Evolutionary conservation across 2,797 vertebrate species (phyloP).

Genomic region (Dermochelys coriacea): DNA sequence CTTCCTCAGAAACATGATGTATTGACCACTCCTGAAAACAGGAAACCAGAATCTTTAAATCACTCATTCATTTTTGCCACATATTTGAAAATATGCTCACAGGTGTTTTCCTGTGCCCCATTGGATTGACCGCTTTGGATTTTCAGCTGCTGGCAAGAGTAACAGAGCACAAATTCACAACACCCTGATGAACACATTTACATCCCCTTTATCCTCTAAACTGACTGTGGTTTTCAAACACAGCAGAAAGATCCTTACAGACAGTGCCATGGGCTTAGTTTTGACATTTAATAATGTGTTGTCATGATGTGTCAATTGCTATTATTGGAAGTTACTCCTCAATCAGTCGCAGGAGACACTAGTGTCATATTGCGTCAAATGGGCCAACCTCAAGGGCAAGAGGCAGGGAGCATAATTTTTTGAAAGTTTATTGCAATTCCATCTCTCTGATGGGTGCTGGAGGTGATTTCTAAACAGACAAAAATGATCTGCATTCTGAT

Average conservation of each 20-base stretch:
- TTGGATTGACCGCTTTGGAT: neutral
- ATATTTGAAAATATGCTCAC: neutral
- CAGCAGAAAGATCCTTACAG: neutral
- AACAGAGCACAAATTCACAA: neutral
- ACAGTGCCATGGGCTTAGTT: conserved; percentile 6
- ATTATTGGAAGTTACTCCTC: conserved; percentile 22
- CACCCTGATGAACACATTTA: neutral
- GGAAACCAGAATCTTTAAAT: neutral
- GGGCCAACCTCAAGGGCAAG: neutral
- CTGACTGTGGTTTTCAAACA: conserved; percentile 5
- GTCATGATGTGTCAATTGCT: conserved; percentile 43
- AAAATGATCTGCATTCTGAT: neutral
- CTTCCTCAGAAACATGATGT: neutral
- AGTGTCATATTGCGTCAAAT: conserved; percentile 21
- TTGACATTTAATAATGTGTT: conserved; percentile 38
- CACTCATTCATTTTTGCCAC: neutral
- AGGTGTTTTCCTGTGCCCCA: neutral
- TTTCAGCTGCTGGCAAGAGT: neutral
- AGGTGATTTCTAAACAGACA: neutral
- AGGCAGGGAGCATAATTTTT: neutral
- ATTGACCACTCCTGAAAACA: neutral
- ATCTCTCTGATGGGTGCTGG: neutral
- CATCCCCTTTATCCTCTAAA: neutral
- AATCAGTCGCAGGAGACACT: conserved; percentile 24
- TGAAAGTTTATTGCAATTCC: conserved; percentile 11